Evolutionary conservation across 2,888 invertebrate genomes (phyloP), one percentile per base, ranked within the genome.

Genomic region (Plebejus anna): DNA sequence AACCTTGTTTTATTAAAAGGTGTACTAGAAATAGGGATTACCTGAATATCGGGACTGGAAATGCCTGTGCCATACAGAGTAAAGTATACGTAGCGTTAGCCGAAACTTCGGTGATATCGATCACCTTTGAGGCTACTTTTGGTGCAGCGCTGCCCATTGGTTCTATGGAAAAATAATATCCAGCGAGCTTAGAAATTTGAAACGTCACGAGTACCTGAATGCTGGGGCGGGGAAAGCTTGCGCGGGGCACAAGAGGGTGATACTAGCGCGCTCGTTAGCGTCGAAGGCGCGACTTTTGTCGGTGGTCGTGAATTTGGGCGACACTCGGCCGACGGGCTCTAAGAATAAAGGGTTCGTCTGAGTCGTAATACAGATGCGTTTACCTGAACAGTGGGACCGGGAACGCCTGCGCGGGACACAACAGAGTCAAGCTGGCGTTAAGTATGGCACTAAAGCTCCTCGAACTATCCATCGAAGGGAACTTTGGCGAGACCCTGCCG

Each of bases 341-440:
- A 92, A 80, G 82, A 82, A 85, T 83, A 84, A 83, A 83, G 5
- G n/a, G 59, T 16, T n/a, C 59, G 59, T 59, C 28, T 70, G 13
- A 70, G 72, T 77, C 57, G 75, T 75, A 79, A 66, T 77, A 76
- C 77, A 76, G 75, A 79, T 79, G 38, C 70, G 78, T 80, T 93
- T 95, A 97, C 96, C 96, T 96, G 95, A 95, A 95, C 81, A 95
- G 90, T 84, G 97, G 96, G 86, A 96, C 95, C 79, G 97, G 97
- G 91, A 95, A 97, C 42, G 96, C 96, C 89, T 97, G 97, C 32
- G 96, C 96, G 78, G 96, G 96, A 89, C 97, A 97, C 82, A 96
- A 90, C 80, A 97, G 87, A 72, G 96, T 96, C 82, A 96, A 91
- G 86, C 94, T 95, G 82, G 87, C 86, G 80, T 90, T 89, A 82